These are phyloP conservation scores for Nematolebias whitei DNA, from an alignment of 2,113 vertebrate species.

Conservation along the genomic window DNA sequence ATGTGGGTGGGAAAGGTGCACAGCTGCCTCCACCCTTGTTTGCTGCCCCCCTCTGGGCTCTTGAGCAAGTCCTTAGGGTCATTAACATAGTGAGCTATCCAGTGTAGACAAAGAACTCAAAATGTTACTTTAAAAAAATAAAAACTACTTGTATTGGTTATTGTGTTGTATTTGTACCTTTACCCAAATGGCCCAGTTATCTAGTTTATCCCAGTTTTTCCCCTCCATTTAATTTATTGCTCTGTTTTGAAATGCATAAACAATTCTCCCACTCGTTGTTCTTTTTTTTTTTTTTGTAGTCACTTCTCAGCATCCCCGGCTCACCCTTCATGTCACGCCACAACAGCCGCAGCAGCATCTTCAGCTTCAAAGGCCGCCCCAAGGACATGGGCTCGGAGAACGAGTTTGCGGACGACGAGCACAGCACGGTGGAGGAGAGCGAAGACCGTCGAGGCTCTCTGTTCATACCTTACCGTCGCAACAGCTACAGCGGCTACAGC, in stretches of 20 bases:
- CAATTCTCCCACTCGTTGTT: conserved; percentile 10
- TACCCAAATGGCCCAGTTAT: not conserved
- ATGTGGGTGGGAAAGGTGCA: too few species aligned
- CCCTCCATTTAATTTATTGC: conserved; percentile 4
- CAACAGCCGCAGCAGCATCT: conserved; percentile 98
- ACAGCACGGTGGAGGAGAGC: conserved; percentile 97
- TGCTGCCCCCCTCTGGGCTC: too few species aligned
- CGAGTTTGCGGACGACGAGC: conserved; percentile 96
- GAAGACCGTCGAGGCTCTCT: conserved; percentile 94
- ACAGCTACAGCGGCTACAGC: conserved; percentile 97
- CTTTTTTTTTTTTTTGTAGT: conserved; percentile 74
- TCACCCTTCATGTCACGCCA: conserved; percentile 96
- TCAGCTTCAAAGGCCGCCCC: conserved; percentile 92
- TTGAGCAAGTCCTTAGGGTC: too few species aligned
- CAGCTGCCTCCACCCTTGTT: too few species aligned
- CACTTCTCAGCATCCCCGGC: conserved; percentile 95
- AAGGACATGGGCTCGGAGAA: conserved; percentile 94
- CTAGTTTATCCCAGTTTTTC: not conserved
- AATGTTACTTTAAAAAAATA: not conserved
- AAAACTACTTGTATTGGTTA: not conserved
- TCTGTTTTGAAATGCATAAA: conserved; percentile 6
- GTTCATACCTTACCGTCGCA: conserved; percentile 93
- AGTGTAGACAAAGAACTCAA: not conserved
- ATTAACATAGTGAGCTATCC: too few species aligned
- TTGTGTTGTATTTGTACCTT: not conserved